These are phyloP conservation scores for Anabas testudineus DNA, from an alignment of 2,797 vertebrate genomes.

Conservation along the genomic window DNA sequence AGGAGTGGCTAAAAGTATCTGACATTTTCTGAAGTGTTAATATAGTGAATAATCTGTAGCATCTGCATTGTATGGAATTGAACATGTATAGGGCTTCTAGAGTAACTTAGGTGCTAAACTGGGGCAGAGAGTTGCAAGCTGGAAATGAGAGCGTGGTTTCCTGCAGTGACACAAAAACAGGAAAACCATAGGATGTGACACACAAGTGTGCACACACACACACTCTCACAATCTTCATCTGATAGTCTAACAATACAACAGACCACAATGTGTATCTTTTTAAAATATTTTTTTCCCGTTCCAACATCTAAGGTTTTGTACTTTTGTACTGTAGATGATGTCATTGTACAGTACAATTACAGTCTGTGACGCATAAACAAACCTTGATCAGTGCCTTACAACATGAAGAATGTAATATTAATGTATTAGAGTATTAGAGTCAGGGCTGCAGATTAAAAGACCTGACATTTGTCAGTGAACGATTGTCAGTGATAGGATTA, in stretches of 20 bases:
- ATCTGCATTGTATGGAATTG: background rate
- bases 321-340: background rate
- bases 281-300: slow-evolving; percentile 40
- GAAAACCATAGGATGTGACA: slow-evolving; percentile 72
- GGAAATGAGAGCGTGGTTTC: slow-evolving; percentile 62
- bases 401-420: background rate
- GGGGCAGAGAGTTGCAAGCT: slow-evolving; percentile 28
- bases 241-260: slow-evolving; percentile 20
- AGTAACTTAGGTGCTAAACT: slow-evolving; percentile 20
- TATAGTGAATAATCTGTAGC: background rate
- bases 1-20: background rate
- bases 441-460: background rate
- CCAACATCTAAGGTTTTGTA: slow-evolving; percentile 13
- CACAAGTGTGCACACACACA: slow-evolving; percentile 5
- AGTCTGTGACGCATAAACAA: background rate
- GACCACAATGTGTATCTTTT: slow-evolving; percentile 24
- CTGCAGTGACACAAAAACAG: slow-evolving; percentile 77
- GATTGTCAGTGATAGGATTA: background rate
- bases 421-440: background rate
- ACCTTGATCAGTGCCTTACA: background rate
- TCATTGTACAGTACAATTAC: slow-evolving; percentile 11
- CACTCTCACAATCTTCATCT: slow-evolving; percentile 10
- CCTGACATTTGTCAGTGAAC: no score
- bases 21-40: background rate
- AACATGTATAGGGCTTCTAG: background rate